Evolutionary conservation across 2,888 invertebrate genomes (phyloP).

Genomic region (Choristoneura rosaceana): DNA sequence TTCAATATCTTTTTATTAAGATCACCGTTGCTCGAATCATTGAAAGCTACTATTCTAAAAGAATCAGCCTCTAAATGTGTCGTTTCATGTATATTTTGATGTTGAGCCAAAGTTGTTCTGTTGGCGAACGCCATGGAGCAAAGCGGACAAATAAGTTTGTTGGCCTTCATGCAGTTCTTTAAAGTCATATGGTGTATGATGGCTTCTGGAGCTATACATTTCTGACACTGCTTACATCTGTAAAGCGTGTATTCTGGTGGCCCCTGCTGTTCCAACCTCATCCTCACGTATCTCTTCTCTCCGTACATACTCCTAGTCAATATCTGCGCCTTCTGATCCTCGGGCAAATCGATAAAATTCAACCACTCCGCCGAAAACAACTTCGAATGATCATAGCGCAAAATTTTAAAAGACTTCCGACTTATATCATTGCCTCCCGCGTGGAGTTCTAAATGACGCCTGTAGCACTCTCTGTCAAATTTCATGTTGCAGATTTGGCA

Average conservation of each 20-base stretch:
- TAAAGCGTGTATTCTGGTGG: conserved; percentile 54
- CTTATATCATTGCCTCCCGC: conserved; percentile 43
- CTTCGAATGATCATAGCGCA: conserved; percentile 54
- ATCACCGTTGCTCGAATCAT: conserved; percentile 40
- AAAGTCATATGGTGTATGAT: conserved; percentile 45
- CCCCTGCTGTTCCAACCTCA: conserved; percentile 54
- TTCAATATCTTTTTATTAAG: conserved; percentile 43
- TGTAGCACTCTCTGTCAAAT: conserved; percentile 55
- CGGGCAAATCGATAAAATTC: conserved; percentile 54
- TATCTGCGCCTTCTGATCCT: conserved; percentile 53
- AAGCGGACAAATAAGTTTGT: conserved; percentile 24
- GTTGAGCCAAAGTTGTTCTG: conserved; percentile 36
- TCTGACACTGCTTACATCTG: conserved; percentile 54
- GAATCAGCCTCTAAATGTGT: conserved; percentile 29
- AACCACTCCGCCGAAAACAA: conserved; percentile 59
- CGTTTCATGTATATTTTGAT: conserved; percentile 47
- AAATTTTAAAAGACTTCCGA: conserved; percentile 54
- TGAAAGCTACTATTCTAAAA: conserved; percentile 49
- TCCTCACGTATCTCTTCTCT: conserved; percentile 48
- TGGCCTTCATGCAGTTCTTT: conserved; percentile 36
- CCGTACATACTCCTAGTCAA: conserved; percentile 56
- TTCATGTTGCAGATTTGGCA: conserved; percentile 61
- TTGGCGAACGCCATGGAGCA: conserved; percentile 46
- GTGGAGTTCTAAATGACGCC: conserved; percentile 57
- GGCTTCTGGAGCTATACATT: conserved; percentile 41